Conservation (phyloP, 2,888 invertebrate species). For the Octodonta nipae region DNA sequence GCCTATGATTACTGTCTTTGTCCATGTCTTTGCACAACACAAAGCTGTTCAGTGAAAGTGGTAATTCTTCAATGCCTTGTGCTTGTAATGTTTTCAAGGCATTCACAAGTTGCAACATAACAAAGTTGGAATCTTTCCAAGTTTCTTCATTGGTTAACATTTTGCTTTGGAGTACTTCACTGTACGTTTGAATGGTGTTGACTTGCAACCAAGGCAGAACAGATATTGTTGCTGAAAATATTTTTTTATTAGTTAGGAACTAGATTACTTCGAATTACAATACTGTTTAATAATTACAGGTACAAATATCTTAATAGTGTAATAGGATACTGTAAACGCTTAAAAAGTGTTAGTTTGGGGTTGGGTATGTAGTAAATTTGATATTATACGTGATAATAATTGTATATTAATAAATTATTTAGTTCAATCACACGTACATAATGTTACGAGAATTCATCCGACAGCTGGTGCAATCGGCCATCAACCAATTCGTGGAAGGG, state of each 20-base stretch:
- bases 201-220: conserved; percentile 62
- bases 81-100: conserved; percentile 71
- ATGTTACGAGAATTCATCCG: too few species aligned
- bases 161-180: conserved; percentile 45
- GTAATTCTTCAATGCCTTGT: conserved; percentile 67
- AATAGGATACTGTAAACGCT: too few species aligned
- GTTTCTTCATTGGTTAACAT: conserved; percentile 33
- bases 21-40: conserved; percentile 55
- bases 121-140: conserved; percentile 57
- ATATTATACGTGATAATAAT: too few species aligned
- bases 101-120: conserved; percentile 68
- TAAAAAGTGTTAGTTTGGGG: too few species aligned
- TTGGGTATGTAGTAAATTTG: too few species aligned
- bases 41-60: conserved; percentile 56
- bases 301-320: too few species aligned
- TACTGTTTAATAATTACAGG: too few species aligned
- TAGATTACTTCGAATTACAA: too few species aligned
- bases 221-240: conserved; percentile 55
- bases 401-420: too few species aligned
- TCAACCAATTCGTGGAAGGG: too few species aligned
- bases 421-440: too few species aligned
- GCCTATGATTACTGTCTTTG: conserved; percentile 47
- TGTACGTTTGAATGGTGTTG: conserved; percentile 60
- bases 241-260: conserved; percentile 1
- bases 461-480: too few species aligned